Evolutionary conservation across 2,797 vertebrate species (phyloP), one percentile per base, ranked within the genome.

Genomic region (Clamator glandarius): DNA sequence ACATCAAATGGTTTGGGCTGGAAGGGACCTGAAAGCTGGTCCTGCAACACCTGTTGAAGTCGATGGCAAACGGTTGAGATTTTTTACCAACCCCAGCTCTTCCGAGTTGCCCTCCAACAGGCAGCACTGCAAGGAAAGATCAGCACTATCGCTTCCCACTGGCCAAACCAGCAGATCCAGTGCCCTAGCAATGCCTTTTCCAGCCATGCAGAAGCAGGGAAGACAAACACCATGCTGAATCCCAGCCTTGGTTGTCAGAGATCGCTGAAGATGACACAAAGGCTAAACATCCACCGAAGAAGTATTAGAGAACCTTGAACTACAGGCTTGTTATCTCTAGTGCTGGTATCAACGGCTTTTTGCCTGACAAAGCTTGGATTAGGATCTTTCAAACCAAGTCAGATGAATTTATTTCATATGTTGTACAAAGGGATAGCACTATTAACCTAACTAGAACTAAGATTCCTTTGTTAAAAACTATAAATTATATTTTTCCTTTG

Each of bases 401-500:
- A 23, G n/a, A 79, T 28, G 23, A 83, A 81, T 15, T 87, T 57
- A 75, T 62, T 69, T 92, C 35, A 8, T 46, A 52, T 7, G 17
- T 28, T 69, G 18, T 21, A 59, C 20, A 16, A 15, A 81, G 83
- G 21, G 89, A 55, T 0, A 90, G 55, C 0, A 8, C 29, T 52
- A 50, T 63, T 90, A 82, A 82, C 57, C 76, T 48, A 64, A 78
- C 44, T 35, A 85, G 7, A 93, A 80, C 24, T 48, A 57, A 50
- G 46, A 87, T 76, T 80, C 51, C 33, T 89, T 29, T 78, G 62
- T 82, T 85, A 68, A 93, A 92, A 95, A 33, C 48, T 51, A 46
- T 74, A 84, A 76, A 92, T 91, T 88, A 42, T n/a, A 72, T 41
- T 68, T 90, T 89, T 73, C 41, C 51, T 94, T 86, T 81, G 35